Percentiles rank a stretch among this genome's conserved stretches.
phyloP scores from a whole-genome alignment of 2,888 invertebrate species.

The Melipona beecheii region DNA sequence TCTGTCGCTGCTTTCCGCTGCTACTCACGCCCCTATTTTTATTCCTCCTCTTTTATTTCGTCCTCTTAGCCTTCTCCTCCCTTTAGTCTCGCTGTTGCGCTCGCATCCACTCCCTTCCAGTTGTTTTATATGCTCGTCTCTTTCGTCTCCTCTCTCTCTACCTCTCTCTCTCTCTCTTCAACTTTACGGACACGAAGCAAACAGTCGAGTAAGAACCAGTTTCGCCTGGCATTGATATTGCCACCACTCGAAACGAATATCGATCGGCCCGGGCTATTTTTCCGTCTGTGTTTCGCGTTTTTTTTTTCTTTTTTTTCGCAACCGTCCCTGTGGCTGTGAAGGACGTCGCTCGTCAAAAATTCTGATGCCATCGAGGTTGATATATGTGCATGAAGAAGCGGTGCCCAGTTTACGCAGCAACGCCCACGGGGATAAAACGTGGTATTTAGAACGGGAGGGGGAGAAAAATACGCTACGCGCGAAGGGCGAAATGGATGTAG shows the following conservation, averaged over 20 bases:
- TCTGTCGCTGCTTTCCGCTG: slow-evolving; percentile 13
- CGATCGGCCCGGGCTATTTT: background rate
- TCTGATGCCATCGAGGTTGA: background rate
- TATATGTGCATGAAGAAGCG: background rate
- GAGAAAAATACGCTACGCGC: background rate
- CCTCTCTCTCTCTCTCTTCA: background rate
- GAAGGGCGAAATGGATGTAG: background rate
- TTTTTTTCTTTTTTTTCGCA: no score
- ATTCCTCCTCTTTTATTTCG: slow-evolving; percentile 7
- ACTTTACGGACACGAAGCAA: background rate
- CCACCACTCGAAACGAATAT: slow-evolving; percentile 16
- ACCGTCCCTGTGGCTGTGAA: background rate
- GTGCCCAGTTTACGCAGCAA: background rate
- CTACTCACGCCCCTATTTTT: slow-evolving; percentile 18
- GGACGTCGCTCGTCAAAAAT: slow-evolving; percentile 10
- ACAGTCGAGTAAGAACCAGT: slow-evolving; percentile 18
- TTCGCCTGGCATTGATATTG: slow-evolving; percentile 9
- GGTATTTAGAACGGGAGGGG: background rate
- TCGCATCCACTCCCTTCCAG: background rate
- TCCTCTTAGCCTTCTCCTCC: background rate
- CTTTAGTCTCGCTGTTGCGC: background rate
- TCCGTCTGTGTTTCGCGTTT: background rate
- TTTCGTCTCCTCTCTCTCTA: background rate
- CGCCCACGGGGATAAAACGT: background rate
- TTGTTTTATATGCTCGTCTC: background rate